A percentile compares a stretch with the other conserved stretches of the same genome.
phyloP scores from a whole-genome alignment of 2,888 invertebrate genomes.

The Dicyrtoma fusca region DNA sequence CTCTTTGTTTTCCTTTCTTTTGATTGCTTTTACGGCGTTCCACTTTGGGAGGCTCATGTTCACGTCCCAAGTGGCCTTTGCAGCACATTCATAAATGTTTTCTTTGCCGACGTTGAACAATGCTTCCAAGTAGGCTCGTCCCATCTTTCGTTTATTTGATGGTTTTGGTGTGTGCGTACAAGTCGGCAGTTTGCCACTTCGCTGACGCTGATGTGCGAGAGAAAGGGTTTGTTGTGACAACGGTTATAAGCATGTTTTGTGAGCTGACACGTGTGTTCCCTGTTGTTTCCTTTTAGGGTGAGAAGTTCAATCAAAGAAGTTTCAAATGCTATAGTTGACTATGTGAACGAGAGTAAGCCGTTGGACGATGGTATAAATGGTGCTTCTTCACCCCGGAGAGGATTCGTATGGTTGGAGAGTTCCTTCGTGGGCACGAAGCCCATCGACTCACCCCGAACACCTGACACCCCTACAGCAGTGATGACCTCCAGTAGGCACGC shows the following conservation, averaged over 20 bases:
- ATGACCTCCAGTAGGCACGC: conserved; percentile 47
- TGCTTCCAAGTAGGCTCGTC: not conserved
- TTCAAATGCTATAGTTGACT: conserved; percentile 89
- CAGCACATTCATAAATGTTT: no score
- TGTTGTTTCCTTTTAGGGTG: conserved; percentile 63
- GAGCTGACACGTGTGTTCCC: not conserved
- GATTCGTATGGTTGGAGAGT: conserved; percentile 86
- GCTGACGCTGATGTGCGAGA: no score
- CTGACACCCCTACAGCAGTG: conserved; percentile 61
- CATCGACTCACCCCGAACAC: conserved; percentile 82
- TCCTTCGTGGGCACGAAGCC: conserved; percentile 82
- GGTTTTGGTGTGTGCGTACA: not conserved
- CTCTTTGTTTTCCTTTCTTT: not conserved
- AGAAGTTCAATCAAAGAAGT: conserved; percentile 89
- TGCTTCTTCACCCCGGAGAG: conserved; percentile 59
- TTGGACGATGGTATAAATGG: conserved; percentile 59
- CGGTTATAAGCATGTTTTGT: no score
- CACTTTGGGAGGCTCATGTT: no score
- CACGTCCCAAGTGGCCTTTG: no score
- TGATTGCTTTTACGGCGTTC: no score
- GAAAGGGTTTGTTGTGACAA: no score
- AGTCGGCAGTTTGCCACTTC: not conserved
- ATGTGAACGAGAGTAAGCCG: conserved; percentile 66
- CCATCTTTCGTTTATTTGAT: not conserved
- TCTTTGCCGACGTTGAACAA: no score